A percentile compares a stretch with the other conserved stretches of the same genome.
These are phyloP conservation scores for Leucoma salicis DNA, from an alignment of 2,888 invertebrate genomes.

Conservation along the genomic window DNA sequence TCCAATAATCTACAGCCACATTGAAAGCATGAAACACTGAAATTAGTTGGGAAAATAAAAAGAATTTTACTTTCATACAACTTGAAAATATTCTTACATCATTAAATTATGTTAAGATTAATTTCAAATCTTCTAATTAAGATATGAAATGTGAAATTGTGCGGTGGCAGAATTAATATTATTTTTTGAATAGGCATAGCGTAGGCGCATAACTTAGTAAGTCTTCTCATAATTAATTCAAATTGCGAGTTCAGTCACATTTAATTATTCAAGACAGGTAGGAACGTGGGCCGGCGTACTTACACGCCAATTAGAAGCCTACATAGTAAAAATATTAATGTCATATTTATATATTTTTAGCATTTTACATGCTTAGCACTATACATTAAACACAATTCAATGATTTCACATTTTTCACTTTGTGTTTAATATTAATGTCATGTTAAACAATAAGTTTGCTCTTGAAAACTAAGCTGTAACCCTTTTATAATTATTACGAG, in stretches of 20 bases:
- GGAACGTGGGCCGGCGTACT: conserved; percentile 20
- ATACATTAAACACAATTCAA: too few relatives aligned
- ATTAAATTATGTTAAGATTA: not conserved
- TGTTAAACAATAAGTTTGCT: too few relatives aligned
- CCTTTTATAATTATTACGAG: too few relatives aligned
- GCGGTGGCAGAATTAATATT: conserved; percentile 4
- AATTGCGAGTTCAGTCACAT: conserved; percentile 39
- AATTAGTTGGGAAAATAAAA: not conserved
- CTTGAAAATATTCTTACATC: not conserved
- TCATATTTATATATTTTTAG: too few relatives aligned
- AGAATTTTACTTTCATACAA: not conserved
- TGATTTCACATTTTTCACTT: too few relatives aligned
- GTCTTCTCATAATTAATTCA: conserved; percentile 48
- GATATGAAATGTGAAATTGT: conserved; percentile 6
- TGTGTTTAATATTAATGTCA: too few relatives aligned
- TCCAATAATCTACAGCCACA: too few relatives aligned
- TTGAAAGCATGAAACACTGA: too few relatives aligned
- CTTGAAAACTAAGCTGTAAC: too few relatives aligned
- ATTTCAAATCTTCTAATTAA: not conserved
- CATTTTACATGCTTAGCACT: too few relatives aligned
- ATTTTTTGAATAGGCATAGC: conserved; percentile 8
- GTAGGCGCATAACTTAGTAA: conserved; percentile 32
- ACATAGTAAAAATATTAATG: conserved; percentile 19
- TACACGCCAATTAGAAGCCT: conserved; percentile 30
- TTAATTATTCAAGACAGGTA: conserved; percentile 46